Evolutionary conservation across 2,888 invertebrate genomes (phyloP), one percentile per base, ranked within the genome.

Genomic region (Dasysyrphus albostriatus): DNA sequence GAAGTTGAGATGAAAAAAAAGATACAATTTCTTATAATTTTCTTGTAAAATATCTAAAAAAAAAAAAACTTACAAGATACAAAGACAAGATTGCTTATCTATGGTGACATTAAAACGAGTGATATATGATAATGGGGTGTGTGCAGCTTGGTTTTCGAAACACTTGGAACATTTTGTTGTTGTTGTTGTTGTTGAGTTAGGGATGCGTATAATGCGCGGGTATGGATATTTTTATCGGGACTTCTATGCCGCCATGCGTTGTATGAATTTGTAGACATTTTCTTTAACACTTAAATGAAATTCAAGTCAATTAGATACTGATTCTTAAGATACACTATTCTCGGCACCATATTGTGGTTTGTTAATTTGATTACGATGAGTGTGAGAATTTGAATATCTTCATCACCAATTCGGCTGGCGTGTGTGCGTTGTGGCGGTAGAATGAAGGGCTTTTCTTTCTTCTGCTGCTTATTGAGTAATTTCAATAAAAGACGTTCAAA

Each of bases 241-340:
- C 19, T 24, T 34, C n/a, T 59, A n/a, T 29, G n/a, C 29, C 29
- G 19, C 3, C 3, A 24, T 24, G 24, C 10, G 58, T 49, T 58
- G 79, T 44, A 34, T 58, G 6, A 7, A 12, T 29, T 1, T 12
- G 12, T 44, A 29, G 8, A 14, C 54, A 42, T 29, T 39, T 47
- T 51, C 56, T 69, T 67, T 59, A 69, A 74, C 77, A 54, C 51
- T 39, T 3, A 10, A 24, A 42, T 51, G 69, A 67, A 83, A 83
- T 79, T 44, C 83, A 83, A 82, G 83, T 83, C 83, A 87, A 87
- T 87, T 87, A 87, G 83, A 87, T 83, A 75, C 78, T 75, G 83
- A 83, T 87, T 83, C 78, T 72, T 70, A 63, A 70, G 59, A 83
- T 58, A 70, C 78, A 59, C 75, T 51, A 29, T n/a, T 34, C 34